Conservation (phyloP, 1,140 invertebrate species). For the Venustaconcha ellipsiformis region DNA sequence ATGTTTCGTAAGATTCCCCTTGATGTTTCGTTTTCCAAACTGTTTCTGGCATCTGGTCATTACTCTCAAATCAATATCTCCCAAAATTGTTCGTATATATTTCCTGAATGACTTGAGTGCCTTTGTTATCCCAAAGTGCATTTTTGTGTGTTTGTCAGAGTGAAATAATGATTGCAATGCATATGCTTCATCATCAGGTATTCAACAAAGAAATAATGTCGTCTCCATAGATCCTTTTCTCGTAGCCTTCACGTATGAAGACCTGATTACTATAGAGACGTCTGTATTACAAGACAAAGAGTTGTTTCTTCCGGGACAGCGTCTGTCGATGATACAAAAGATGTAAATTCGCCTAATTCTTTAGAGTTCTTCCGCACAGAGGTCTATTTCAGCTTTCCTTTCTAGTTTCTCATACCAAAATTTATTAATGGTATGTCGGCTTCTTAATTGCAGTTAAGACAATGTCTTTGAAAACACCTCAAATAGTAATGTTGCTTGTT, state of each 20-base stretch:
- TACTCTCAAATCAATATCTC: conserved; percentile 7
- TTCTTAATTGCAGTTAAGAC: background rate
- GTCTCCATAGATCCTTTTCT: conserved; percentile 1
- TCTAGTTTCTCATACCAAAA: background rate
- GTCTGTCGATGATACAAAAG: background rate
- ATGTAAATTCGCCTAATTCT: conserved; percentile 1
- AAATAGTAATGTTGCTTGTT: conserved; percentile 9
- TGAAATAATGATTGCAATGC: conserved; percentile 3
- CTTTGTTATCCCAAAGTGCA: conserved; percentile 8
- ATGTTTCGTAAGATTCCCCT: too few relatives aligned
- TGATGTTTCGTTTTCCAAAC: conserved; percentile 7
- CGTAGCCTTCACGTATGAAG: background rate
- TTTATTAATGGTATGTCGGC: conserved; percentile 1
- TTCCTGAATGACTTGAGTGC: background rate
- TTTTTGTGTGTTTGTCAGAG: conserved; percentile 12
- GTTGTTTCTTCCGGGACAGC: background rate
- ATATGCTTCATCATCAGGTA: background rate
- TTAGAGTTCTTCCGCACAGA: background rate
- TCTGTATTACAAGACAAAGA: background rate
- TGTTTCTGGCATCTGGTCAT: conserved; percentile 10
- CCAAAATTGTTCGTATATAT: background rate
- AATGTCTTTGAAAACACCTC: conserved; percentile 1
- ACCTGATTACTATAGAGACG: background rate
- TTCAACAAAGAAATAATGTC: background rate
- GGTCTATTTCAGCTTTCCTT: conserved; percentile 7